Percentiles rank a stretch among this genome's conserved stretches.
phyloP scores from a whole-genome alignment of 2,888 invertebrate genomes.

The Poecilobothrus nobilitatus region DNA sequence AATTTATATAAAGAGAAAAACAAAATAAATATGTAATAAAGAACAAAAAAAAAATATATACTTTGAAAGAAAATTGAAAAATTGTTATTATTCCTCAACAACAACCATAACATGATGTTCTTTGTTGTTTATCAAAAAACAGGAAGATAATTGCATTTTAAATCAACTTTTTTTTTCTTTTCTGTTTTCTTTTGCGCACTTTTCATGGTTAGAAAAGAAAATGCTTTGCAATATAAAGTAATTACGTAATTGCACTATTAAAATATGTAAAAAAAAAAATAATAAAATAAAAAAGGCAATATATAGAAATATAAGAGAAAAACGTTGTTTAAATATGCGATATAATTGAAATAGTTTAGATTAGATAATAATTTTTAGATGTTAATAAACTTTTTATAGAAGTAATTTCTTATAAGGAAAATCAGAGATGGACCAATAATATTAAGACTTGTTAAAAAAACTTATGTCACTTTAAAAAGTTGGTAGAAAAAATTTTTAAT shows the following conservation, averaged over 20 bases:
- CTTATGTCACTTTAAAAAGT: too few species aligned
- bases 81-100: background rate
- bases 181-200: background rate
- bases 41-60: background rate
- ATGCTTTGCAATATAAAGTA: background rate
- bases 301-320: background rate
- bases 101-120: background rate
- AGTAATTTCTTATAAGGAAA: background rate
- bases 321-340: background rate
- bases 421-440: too few species aligned
- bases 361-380: background rate
- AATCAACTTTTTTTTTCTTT: background rate
- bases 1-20: background rate
- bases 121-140: background rate
- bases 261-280: background rate
- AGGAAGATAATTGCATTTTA: background rate
- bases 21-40: background rate
- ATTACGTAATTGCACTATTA: background rate
- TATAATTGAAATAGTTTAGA: background rate
- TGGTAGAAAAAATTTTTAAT: too few species aligned
- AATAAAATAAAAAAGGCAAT: background rate
- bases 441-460: too few species aligned
- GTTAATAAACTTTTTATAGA: background rate
- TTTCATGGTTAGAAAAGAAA: background rate
- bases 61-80: background rate